Conservation (phyloP, 1,140 invertebrate genomes). For the Ceratina japonica region DNA sequence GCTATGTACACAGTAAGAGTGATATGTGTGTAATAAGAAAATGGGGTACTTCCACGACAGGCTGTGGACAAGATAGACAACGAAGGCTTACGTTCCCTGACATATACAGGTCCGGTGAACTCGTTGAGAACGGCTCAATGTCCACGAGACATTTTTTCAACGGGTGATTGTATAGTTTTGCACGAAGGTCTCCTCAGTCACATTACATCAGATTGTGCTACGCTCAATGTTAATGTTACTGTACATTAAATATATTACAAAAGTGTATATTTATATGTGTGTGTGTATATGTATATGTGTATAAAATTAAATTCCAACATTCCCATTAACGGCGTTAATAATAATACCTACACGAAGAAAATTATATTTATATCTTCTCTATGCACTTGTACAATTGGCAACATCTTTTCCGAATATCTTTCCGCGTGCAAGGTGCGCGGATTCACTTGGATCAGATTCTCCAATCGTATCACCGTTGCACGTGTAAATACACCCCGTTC, state of each 20-base stretch:
- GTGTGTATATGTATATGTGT: constrained; percentile 24
- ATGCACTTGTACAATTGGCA: neutral
- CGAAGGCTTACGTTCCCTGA: constrained; percentile 71
- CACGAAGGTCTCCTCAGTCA: constrained; percentile 73
- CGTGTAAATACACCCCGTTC: too few species aligned
- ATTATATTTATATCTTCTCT: constrained; percentile 12
- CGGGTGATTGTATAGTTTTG: constrained; percentile 74
- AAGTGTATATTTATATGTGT: constrained; percentile 41
- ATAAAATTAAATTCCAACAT: constrained; percentile 28
- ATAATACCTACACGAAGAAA: constrained; percentile 28
- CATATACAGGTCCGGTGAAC: constrained; percentile 74
- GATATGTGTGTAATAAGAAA: constrained; percentile 23
- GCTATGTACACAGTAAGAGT: constrained; percentile 24
- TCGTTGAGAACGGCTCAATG: constrained; percentile 70
- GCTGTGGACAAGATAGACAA: constrained; percentile 70
- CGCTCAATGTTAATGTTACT: constrained; percentile 73
- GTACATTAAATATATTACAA: constrained; percentile 66
- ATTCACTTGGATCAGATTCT: too few species aligned
- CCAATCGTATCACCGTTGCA: too few species aligned
- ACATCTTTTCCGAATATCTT: too few species aligned
- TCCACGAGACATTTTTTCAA: constrained; percentile 70
- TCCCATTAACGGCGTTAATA: constrained; percentile 3
- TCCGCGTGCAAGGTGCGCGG: too few species aligned
- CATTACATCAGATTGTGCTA: constrained; percentile 69
- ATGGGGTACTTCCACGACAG: constrained; percentile 51